phyloP scores from a whole-genome alignment of 2,888 invertebrate species.

The Eristalis tenax region DNA sequence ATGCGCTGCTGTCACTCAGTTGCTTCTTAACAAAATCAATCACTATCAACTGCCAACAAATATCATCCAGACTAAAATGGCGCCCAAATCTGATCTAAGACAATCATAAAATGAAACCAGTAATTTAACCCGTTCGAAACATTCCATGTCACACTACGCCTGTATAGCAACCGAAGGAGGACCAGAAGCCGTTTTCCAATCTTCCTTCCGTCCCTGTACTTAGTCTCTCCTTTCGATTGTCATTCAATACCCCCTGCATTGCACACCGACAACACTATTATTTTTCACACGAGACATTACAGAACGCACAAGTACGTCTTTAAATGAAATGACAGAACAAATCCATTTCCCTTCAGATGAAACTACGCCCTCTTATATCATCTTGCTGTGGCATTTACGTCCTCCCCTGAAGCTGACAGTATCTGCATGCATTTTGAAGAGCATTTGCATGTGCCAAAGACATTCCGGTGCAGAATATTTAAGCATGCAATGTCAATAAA shows the following conservation, averaged over 20 bases:
- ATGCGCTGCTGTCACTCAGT: too few relatives aligned
- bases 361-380: not conserved
- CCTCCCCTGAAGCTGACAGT: not conserved
- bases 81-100: too few relatives aligned
- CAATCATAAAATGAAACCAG: too few relatives aligned
- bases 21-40: too few relatives aligned
- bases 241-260: not conserved
- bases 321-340: not conserved
- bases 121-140: too few relatives aligned
- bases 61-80: too few relatives aligned
- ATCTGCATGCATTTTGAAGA: not conserved
- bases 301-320: not conserved
- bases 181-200: not conserved
- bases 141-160: too few relatives aligned
- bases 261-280: not conserved
- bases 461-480: not conserved
- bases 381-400: not conserved
- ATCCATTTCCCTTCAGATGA: not conserved
- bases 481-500: not conserved
- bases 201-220: not conserved
- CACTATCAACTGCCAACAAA: too few relatives aligned
- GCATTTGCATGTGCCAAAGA: not conserved
- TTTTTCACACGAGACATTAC: not conserved
- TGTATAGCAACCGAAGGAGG: too few relatives aligned
- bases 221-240: not conserved